phyloP scores from a whole-genome alignment of 2,888 invertebrate genomes.

The Gymnocheta viridis region DNA sequence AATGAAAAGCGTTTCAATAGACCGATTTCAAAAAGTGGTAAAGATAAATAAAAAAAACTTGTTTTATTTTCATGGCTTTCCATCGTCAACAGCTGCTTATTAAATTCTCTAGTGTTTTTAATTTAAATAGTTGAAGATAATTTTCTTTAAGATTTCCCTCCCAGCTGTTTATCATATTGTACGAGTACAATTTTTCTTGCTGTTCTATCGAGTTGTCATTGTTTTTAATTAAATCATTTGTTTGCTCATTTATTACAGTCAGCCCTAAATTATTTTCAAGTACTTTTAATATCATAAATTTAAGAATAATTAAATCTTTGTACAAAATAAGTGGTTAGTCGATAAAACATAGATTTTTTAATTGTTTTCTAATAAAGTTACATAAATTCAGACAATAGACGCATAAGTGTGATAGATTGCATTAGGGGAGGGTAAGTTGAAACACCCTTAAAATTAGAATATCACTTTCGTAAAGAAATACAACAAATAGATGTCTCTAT shows the following conservation, averaged over 20 bases:
- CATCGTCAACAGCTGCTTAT: constrained; percentile 45
- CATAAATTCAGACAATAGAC: neutral
- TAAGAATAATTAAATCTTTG: constrained; percentile 6
- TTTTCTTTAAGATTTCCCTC: neutral
- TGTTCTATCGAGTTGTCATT: constrained; percentile 10
- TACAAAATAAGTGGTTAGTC: constrained; percentile 18
- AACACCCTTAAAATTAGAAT: constrained; percentile 52
- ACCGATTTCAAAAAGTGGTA: neutral
- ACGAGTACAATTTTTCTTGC: neutral
- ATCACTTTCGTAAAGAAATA: neutral
- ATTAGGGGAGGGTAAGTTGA: neutral
- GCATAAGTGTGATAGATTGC: neutral
- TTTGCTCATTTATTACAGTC: constrained; percentile 10
- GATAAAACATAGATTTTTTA: constrained; percentile 33
- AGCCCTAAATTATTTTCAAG: constrained; percentile 8
- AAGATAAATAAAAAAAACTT: constrained; percentile 2
- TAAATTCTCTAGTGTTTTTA: constrained; percentile 17
- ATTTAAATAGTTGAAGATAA: constrained; percentile 20
- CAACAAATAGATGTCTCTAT: constrained; percentile 24
- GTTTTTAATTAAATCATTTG: constrained; percentile 29
- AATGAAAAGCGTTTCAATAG: constrained; percentile 23
- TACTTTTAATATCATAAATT: constrained; percentile 34
- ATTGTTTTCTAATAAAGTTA: constrained; percentile 29
- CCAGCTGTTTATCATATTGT: constrained; percentile 1
- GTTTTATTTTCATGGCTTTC: neutral